phyloP scores from a whole-genome alignment of 2,113 vertebrate species.

The Platycercus adscitus region DNA sequence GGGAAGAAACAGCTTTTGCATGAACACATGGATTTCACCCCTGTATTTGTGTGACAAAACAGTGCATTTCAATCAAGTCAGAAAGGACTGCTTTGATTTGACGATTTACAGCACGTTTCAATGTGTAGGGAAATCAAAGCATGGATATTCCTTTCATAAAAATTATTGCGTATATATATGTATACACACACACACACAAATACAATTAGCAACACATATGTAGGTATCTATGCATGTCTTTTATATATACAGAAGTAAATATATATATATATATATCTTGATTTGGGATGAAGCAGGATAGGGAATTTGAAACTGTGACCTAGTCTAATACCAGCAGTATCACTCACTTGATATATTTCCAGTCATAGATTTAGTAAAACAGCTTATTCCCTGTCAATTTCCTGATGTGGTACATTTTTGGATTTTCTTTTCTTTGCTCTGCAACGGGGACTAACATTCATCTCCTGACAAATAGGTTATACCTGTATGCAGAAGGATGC shows the following conservation, averaged over 20 bases:
- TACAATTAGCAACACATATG: not conserved
- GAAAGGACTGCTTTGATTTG: not conserved
- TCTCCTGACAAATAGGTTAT: conserved; percentile 15
- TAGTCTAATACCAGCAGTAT: not conserved
- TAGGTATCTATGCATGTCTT: not conserved
- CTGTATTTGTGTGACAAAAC: not conserved
- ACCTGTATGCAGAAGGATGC: conserved; percentile 21
- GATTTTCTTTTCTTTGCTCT: conserved; percentile 60
- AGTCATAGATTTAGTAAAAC: conserved; percentile 54
- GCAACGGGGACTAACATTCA: not conserved
- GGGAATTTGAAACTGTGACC: conserved; percentile 31
- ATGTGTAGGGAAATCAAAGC: not conserved
- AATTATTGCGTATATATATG: not conserved
- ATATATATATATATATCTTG: not conserved
- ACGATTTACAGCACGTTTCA: not conserved
- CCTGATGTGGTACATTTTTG: conserved; percentile 63
- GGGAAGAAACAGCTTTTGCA: not conserved
- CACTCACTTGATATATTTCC: conserved; percentile 7
- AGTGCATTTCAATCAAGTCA: not conserved
- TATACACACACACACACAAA: not conserved
- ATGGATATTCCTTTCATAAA: not conserved
- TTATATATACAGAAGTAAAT: not conserved
- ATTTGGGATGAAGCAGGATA: not conserved
- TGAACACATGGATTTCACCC: not conserved
- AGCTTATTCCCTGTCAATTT: conserved; percentile 56